Evolutionary conservation across 2,888 invertebrate genomes (phyloP), one percentile per base, ranked within the genome.

Genomic region (Zaprionus bogoriensis): DNA sequence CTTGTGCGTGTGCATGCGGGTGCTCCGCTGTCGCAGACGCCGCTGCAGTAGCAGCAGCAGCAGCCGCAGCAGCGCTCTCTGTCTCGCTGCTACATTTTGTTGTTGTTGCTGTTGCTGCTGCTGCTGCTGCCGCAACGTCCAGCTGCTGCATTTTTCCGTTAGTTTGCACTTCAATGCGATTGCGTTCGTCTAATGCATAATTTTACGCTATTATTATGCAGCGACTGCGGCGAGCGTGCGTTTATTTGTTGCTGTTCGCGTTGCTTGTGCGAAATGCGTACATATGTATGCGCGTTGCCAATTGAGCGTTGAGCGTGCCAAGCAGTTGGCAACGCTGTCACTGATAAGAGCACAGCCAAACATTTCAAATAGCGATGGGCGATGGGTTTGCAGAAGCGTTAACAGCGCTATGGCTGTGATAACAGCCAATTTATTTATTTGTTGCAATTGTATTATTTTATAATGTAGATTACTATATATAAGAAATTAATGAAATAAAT

Each of bases 181-280:
- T 48, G 41, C 42, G 22, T 45, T 12, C 23, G 30, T 39, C 38
- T 64, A 73, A 51, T 52, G 50, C 59, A 71, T 71, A 45, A 41
- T 46, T 57, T 42, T 17, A n/a, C 48, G 53, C 30, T 38, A 28
- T 45, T 45, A 36, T 45, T 46, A 30, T 44, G 46, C 62, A 45
- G 47, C 41, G 45, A 10, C 22, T 39, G 57, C 46, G 50, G 23
- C 14, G 36, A 9, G 42, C 38, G 36, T 51, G 57, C 54, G 45
- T 71, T 73, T 60, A 68, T 73, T 64, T 71, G 63, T 73, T 67
- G 62, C 70, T 64, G 51, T 36, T 64, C 59, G 59, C 28, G 48
- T 67, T 3, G 32, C 14, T 54, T 67, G 74, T 71, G 71, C 71
- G 59, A 73, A 71, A 59, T 67, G n/a, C n/a, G n/a, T n/a, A 73